phyloP scores from a whole-genome alignment of 2,797 vertebrate genomes.

The Petrocephalus schoutedeni region DNA sequence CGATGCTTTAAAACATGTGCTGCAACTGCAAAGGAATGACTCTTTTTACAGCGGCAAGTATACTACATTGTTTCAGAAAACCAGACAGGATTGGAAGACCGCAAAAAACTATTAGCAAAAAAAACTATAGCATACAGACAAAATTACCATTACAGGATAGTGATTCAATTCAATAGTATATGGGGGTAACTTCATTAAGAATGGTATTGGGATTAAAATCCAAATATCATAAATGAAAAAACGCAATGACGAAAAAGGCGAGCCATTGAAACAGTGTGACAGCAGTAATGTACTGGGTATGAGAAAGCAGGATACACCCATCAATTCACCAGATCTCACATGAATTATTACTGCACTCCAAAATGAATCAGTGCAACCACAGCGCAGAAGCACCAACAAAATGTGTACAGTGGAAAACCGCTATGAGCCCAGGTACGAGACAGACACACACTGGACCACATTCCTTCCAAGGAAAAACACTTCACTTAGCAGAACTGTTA shows the following conservation, averaged over 20 bases:
- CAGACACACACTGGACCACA: background rate
- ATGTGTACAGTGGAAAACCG: background rate
- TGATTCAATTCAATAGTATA: background rate
- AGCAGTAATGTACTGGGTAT: background rate
- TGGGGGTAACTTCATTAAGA: background rate
- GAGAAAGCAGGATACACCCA: background rate
- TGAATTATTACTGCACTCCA: conserved; percentile 2
- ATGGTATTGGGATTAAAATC: background rate
- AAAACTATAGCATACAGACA: background rate
- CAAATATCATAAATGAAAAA: background rate
- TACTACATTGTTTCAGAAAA: background rate
- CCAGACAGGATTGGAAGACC: background rate
- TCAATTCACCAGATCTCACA: background rate
- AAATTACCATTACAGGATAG: background rate
- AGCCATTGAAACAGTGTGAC: background rate
- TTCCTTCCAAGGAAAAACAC: background rate
- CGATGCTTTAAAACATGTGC: background rate
- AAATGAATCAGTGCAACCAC: background rate
- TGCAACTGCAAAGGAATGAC: background rate
- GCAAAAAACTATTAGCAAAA: background rate
- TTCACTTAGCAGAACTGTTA: background rate
- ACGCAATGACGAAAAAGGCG: background rate
- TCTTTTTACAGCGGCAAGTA: background rate
- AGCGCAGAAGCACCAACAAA: background rate
- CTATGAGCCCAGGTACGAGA: background rate